Evolutionary conservation across 2,888 invertebrate genomes (phyloP).

Genomic region (Lutraria lutraria): DNA sequence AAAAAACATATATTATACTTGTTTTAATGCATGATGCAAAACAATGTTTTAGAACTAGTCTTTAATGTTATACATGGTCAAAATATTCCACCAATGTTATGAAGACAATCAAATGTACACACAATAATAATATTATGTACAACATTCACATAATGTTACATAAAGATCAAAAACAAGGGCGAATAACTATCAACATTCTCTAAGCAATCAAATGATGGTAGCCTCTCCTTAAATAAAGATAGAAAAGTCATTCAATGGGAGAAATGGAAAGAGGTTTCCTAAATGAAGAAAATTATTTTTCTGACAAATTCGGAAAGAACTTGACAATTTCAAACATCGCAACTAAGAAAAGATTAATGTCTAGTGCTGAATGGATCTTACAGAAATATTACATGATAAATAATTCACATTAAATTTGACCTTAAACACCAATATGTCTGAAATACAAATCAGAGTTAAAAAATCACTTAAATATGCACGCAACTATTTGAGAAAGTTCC

Average conservation of each 20-base stretch:
- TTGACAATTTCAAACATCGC: neutral
- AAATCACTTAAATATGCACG: neutral
- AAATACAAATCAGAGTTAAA: neutral
- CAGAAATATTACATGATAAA: neutral
- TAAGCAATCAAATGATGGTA: neutral
- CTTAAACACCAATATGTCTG: neutral
- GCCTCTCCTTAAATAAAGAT: neutral
- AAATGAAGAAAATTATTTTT: neutral
- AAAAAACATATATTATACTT: conserved; percentile 30
- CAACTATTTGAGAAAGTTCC: neutral
- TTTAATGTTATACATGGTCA: neutral
- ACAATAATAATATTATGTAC: neutral
- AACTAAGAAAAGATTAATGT: neutral
- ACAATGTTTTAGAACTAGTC: conserved; percentile 31
- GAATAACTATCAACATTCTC: conserved; percentile 2
- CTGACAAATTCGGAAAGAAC: neutral
- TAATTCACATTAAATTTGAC: neutral
- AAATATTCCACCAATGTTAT: neutral
- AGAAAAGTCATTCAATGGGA: neutral
- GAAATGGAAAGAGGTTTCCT: neutral
- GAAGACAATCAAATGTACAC: conserved; percentile 13
- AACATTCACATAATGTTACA: neutral
- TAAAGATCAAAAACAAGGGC: neutral
- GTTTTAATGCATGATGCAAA: conserved; percentile 21
- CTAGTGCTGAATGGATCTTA: neutral